These are phyloP conservation scores for Tyrophagus putrescentiae DNA, from an alignment of 1,140 invertebrate species.

Conservation along the genomic window DNA sequence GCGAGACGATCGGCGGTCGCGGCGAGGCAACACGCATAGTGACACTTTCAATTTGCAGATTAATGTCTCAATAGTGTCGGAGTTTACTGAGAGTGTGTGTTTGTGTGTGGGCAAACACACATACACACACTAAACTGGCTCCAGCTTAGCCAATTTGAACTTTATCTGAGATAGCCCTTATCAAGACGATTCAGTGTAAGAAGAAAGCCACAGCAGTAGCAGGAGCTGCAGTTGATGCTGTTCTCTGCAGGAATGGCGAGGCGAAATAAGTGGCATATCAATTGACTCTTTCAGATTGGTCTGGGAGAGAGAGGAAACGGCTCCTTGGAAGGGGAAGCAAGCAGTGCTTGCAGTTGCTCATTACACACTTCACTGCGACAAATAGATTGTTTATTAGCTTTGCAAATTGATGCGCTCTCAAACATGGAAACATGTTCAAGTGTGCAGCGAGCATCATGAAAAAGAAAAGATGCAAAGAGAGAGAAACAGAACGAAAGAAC, in stretches of 20 bases:
- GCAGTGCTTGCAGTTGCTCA: not conserved
- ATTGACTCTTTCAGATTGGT: no score
- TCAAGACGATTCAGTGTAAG: not conserved
- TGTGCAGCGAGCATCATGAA: no score
- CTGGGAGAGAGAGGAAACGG: no score
- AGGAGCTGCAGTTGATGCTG: no score
- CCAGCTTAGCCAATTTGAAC: slow-evolving; percentile 1
- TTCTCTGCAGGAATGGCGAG: no score
- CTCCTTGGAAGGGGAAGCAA: no score
- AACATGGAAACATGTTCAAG: no score
- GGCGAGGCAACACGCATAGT: not conserved
- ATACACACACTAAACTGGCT: not conserved
- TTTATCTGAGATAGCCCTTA: slow-evolving; percentile 3
- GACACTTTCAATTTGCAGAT: slow-evolving; percentile 9
- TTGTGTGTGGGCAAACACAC: no score
- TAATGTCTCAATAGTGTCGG: not conserved
- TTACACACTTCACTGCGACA: slow-evolving; percentile 6
- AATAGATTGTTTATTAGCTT: slow-evolving; percentile 11
- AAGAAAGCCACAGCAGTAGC: not conserved
- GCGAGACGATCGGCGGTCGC: not conserved
- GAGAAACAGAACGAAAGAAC: no score
- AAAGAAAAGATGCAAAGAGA: no score
- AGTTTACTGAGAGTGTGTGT: not conserved
- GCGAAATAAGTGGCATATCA: no score
- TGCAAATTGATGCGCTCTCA: slow-evolving; percentile 9